Percentiles rank a stretch among this genome's conserved stretches.
phyloP scores from a whole-genome alignment of 2,888 invertebrate species.

The Listrodromus nycthemerus region DNA sequence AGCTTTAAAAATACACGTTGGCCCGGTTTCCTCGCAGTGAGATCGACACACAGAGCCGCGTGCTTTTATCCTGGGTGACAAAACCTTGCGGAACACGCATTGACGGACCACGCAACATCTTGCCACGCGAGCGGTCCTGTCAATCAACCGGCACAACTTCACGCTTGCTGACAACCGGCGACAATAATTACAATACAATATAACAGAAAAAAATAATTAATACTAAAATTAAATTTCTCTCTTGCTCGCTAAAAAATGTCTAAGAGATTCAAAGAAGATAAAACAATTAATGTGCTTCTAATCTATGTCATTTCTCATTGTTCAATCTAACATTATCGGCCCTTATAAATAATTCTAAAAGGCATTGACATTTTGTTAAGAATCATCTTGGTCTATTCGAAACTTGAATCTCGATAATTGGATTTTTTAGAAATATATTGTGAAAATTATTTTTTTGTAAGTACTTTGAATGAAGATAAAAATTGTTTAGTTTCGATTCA shows the following conservation, averaged over 20 bases:
- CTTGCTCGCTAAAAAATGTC: too few species aligned
- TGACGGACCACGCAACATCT: slow-evolving; percentile 17
- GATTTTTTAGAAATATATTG: neutral
- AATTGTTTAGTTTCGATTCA: neutral
- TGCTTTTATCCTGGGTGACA: slow-evolving; percentile 70
- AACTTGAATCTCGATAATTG: neutral
- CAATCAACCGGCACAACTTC: slow-evolving; percentile 36
- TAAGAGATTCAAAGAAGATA: too few species aligned
- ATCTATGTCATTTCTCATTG: neutral
- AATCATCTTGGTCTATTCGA: too few species aligned
- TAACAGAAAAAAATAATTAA: neutral
- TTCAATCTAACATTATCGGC: too few species aligned
- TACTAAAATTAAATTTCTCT: too few species aligned
- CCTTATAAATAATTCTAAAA: too few species aligned
- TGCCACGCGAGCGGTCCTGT: slow-evolving; percentile 22
- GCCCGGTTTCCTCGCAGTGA: slow-evolving; percentile 72
- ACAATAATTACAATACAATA: slow-evolving; percentile 6
- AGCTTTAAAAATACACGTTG: slow-evolving; percentile 76
- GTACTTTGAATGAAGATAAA: neutral
- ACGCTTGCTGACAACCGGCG: neutral
- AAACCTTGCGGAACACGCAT: slow-evolving; percentile 56
- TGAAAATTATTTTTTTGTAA: neutral
- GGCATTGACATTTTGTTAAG: too few species aligned
- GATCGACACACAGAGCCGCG: slow-evolving; percentile 35
- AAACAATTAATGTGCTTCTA: too few species aligned